phyloP scores from a whole-genome alignment of 2,888 invertebrate species.

The Neuroscelio doddi region DNA sequence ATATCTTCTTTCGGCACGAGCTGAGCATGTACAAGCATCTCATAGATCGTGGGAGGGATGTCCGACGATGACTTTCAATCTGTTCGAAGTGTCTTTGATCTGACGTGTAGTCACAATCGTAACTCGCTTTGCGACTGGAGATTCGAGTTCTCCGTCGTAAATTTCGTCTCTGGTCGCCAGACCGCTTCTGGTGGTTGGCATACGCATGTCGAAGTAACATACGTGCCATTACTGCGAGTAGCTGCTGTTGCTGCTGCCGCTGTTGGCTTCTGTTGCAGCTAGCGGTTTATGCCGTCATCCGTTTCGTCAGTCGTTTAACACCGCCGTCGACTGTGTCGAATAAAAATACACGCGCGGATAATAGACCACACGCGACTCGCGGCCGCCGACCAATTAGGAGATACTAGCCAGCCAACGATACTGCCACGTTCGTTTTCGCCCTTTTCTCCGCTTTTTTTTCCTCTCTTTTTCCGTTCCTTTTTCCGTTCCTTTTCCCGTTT shows the following conservation, averaged over 20 bases:
- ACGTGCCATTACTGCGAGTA: slow-evolving; percentile 19
- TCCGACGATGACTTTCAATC: slow-evolving; percentile 46
- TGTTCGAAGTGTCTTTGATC: slow-evolving; percentile 58
- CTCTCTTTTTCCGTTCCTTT: too few relatives aligned
- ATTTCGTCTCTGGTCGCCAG: slow-evolving; percentile 25
- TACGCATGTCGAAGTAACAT: slow-evolving; percentile 12
- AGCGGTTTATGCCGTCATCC: slow-evolving; percentile 63
- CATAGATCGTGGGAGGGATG: slow-evolving; percentile 7
- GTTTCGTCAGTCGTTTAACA: slow-evolving; percentile 69
- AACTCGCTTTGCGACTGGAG: slow-evolving; percentile 55
- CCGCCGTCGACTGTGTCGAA: slow-evolving; percentile 65
- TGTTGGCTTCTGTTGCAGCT: too few relatives aligned
- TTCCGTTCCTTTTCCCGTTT: slow-evolving; percentile 19
- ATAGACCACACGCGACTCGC: slow-evolving; percentile 65
- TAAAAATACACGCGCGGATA: slow-evolving; percentile 63
- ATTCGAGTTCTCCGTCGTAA: slow-evolving; percentile 32
- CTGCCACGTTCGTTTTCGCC: slow-evolving; percentile 35
- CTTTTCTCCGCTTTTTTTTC: slow-evolving; percentile 32
- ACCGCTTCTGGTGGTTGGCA: slow-evolving; percentile 21
- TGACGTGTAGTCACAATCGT: slow-evolving; percentile 56
- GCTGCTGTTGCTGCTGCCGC: too few relatives aligned
- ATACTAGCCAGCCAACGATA: slow-evolving; percentile 44
- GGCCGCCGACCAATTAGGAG: slow-evolving; percentile 59
- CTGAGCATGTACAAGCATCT: neutral
- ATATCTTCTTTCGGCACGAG: slow-evolving; percentile 17